Evolutionary conservation across 2,797 vertebrate genomes (phyloP).

Genomic region (Garrulus glandarius): DNA sequence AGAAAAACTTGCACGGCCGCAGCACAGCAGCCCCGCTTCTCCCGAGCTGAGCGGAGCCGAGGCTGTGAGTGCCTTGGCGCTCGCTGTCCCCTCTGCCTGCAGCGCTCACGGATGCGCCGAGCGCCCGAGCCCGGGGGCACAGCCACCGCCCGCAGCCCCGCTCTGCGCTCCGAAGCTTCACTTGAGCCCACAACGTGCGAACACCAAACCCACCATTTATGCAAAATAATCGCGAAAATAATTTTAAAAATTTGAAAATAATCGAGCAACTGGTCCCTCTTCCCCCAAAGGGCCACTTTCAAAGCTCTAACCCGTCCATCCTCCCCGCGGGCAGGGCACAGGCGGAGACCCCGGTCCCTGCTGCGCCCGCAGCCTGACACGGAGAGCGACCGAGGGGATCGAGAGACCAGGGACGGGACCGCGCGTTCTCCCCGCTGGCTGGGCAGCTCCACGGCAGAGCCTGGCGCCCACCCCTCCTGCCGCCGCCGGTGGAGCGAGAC

Average conservation of each 20-base stretch:
- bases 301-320: background rate
- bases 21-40: fast-evolving
- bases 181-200: fast-evolving
- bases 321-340: background rate
- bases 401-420: fast-evolving
- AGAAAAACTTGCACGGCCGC: fast-evolving
- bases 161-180: fast-evolving
- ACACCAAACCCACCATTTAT: fast-evolving
- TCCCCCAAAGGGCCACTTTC: fast-evolving
- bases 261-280: fast-evolving
- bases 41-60: fast-evolving
- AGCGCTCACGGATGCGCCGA: fast-evolving
- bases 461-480: background rate
- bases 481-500: background rate
- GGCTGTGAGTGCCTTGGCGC: fast-evolving
- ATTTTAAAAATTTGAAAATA: fast-evolving
- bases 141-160: background rate
- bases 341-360: background rate
- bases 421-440: no score
- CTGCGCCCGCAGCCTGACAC: background rate
- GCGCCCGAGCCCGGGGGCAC: fast-evolving
- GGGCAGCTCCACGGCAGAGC: background rate
- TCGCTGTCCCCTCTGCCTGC: fast-evolving
- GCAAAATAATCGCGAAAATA: fast-evolving
- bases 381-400: background rate